Evolutionary conservation across 2,797 vertebrate genomes (phyloP), one percentile per base, ranked within the genome.

Genomic region (Tympanoctomys barrerae): DNA sequence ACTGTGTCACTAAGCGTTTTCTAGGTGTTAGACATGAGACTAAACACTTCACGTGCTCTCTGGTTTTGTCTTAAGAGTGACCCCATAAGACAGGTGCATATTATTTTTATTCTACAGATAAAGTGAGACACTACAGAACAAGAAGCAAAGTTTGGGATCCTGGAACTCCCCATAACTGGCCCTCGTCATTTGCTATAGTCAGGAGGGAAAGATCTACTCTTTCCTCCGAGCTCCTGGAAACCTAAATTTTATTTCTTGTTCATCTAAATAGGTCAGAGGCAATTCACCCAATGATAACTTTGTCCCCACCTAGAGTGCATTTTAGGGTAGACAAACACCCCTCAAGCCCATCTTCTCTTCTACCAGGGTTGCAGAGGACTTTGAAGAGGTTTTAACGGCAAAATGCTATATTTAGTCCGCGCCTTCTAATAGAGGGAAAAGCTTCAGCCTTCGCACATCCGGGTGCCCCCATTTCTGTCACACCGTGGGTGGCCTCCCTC

Each of bases 401-500:
- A 88, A 68, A 57, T 49, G 78, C 82, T 94, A 36, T 85, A 39
- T 94, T 88, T 87, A 96, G 86, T 90, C 94, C 36, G 61, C 31
- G 85, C 94, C 78, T 84, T 94, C 83, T 57, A 52, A 82, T 85
- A 85, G 88, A 93, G 83, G 89, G 88, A 39, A 70, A 31, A 7
- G 2, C 13, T 49, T 61, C 79, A 84, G 82, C 84, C 87, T 90
- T 62, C 90, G 36, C 2, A 4, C 14, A n/a, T 71, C 95, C 91
- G 42, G 31, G 4, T 83, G 87, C 83, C 70, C 87, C 94, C 92
- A 7, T 85, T 95, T 64, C 77, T 92, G 87, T 83, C 90, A 31
- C 94, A 24, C 33, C 0, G 87, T 62, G 87, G 95, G 31, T 94
- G 94, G 95, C 90, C 97, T 78, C 96, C 87, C 70, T 78, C 90